These are phyloP conservation scores for Halichondria panicea DNA, from an alignment of 37 sponge, comb jelly and placozoan species.

Conservation along the genomic window DNA sequence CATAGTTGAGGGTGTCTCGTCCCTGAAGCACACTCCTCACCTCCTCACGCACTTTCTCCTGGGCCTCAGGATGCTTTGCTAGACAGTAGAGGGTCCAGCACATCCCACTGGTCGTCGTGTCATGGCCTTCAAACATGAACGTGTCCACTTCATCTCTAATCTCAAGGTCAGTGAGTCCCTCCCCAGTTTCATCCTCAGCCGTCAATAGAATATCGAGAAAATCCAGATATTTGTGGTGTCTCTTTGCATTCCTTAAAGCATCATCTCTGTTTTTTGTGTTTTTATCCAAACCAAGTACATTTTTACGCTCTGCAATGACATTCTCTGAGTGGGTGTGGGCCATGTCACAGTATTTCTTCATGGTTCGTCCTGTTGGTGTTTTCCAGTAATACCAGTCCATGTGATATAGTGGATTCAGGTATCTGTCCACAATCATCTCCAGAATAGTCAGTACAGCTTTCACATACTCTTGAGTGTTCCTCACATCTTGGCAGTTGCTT, in stretches of 20 bases:
- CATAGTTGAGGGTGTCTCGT: slow-evolving; percentile 37
- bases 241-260: background rate
- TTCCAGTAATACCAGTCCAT: background rate
- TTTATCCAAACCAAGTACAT: background rate
- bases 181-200: slow-evolving; percentile 66
- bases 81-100: slow-evolving; percentile 61
- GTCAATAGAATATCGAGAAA: slow-evolving; percentile 27
- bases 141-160: slow-evolving; percentile 86
- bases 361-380: slow-evolving; percentile 1
- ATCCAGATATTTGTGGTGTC: background rate
- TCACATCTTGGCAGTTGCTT: slow-evolving; percentile 38
- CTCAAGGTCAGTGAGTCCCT: slow-evolving; percentile 66
- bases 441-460: background rate
- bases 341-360: background rate
- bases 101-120: slow-evolving; percentile 57
- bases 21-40: slow-evolving; percentile 52
- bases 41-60: slow-evolving; percentile 78
- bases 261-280: background rate
- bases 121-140: slow-evolving; percentile 85
- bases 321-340: slow-evolving; percentile 11
- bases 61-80: slow-evolving; percentile 61
- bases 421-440: background rate
- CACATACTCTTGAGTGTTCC: background rate
- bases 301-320: slow-evolving; percentile 23
- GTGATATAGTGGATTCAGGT: background rate